A percentile compares a stretch with the other conserved stretches of the same genome.
Evolutionary conservation across 2,113 vertebrate genomes (phyloP).

Genomic region (Phalacrocorax brasilianus): DNA sequence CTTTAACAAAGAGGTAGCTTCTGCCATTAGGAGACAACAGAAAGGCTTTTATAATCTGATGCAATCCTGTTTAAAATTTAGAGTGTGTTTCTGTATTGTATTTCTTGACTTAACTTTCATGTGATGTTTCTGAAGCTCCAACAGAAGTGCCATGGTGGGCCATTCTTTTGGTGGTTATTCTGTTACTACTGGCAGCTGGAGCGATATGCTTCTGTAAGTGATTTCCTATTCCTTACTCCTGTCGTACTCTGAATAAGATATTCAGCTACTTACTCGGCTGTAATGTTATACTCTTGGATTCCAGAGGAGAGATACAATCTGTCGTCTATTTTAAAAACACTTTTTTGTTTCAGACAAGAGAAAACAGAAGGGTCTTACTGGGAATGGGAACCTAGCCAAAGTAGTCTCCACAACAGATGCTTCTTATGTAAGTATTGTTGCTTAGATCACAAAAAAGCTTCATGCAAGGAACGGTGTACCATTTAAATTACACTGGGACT

Average conservation of each 20-base stretch:
- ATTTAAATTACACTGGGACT: neutral
- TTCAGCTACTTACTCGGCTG: neutral
- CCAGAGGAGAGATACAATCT: neutral
- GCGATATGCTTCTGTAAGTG: neutral
- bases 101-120: neutral
- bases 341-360: neutral
- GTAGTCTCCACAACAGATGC: accelerated
- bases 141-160: accelerated
- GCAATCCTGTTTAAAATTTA: neutral
- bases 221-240: neutral
- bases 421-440: neutral
- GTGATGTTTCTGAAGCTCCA: neutral
- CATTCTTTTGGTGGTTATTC: accelerated
- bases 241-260: neutral
- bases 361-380: accelerated
- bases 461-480: neutral
- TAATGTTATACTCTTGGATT: neutral
- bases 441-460: neutral
- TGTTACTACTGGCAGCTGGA: accelerated
- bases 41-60: neutral
- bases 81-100: neutral
- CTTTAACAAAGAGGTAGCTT: neutral
- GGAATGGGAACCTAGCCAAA: accelerated
- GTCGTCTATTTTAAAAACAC: neutral
- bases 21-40: neutral